Percentiles rank a stretch among this genome's conserved stretches.
phyloP scores from a whole-genome alignment of 1,140 invertebrate genomes.

The Steinernema khuongi region DNA sequence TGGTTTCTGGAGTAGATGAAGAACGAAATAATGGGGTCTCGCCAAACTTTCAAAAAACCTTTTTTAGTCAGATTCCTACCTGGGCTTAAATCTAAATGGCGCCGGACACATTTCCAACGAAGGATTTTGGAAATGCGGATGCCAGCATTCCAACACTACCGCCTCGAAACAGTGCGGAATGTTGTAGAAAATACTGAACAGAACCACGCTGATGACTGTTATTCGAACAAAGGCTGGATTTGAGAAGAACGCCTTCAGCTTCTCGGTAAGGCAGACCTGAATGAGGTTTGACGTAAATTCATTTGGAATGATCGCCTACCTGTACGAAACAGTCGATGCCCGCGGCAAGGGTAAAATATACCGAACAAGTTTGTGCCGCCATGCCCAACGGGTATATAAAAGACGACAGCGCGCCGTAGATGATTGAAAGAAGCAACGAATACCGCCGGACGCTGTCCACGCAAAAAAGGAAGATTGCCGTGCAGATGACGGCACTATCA shows the following conservation, averaged over 20 bases:
- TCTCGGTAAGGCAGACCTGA: conserved; percentile 48
- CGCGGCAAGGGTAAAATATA: conserved; percentile 55
- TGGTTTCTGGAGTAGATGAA: no score
- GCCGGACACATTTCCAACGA: conserved; percentile 56
- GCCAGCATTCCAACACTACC: conserved; percentile 54
- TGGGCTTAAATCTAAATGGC: conserved; percentile 45
- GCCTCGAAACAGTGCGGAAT: conserved; percentile 56
- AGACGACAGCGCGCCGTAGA: conserved; percentile 46
- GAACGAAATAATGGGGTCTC: no score
- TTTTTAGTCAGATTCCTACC: conserved; percentile 35
- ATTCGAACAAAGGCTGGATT: conserved; percentile 30
- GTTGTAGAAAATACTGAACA: conserved; percentile 54
- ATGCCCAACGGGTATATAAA: conserved; percentile 55
- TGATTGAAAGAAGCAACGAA: conserved; percentile 45
- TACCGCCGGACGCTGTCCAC: conserved; percentile 51
- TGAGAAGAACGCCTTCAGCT: conserved; percentile 28
- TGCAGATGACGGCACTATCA: conserved; percentile 51
- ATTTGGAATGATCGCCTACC: conserved; percentile 29
- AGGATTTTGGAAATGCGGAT: conserved; percentile 43
- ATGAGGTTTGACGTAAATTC: conserved; percentile 7
- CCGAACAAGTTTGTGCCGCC: conserved; percentile 57
- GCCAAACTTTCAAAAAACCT: conserved; percentile 29
- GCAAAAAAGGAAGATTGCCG: conserved; percentile 54
- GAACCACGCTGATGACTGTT: conserved; percentile 35
- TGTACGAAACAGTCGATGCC: conserved; percentile 57